phyloP scores from a whole-genome alignment of 2,797 vertebrate genomes.

The Sorex maritimensis region DNA sequence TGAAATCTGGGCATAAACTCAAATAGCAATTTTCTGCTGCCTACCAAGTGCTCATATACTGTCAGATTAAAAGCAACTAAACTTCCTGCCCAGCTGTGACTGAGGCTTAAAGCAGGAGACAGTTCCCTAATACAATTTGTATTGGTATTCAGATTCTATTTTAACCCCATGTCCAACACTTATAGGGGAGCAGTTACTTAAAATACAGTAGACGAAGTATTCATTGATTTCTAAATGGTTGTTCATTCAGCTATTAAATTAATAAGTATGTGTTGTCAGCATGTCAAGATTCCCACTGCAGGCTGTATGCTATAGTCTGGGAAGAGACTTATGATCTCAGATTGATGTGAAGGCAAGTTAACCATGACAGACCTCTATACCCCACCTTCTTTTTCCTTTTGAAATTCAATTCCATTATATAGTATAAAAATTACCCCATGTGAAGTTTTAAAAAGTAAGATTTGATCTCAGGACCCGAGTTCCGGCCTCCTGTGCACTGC shows the following conservation, averaged over 20 bases:
- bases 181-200: constrained; percentile 31
- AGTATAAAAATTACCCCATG: background rate
- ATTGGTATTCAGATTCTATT: constrained; percentile 8
- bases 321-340: background rate
- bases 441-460: constrained; percentile 34
- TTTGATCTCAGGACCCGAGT: too few species aligned
- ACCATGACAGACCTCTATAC: background rate
- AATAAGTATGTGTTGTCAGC: constrained; percentile 75
- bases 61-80: constrained; percentile 19
- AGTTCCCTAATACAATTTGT: background rate
- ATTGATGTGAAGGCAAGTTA: constrained; percentile 25
- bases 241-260: constrained; percentile 82
- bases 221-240: constrained; percentile 76
- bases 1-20: background rate
- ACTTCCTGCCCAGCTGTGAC: constrained; percentile 10
- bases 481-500: too few species aligned
- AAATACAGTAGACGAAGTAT: constrained; percentile 66
- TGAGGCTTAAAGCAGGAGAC: constrained; percentile 29
- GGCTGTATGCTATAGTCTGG: background rate
- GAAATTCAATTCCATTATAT: constrained; percentile 29
- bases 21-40: constrained; percentile 28
- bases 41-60: background rate
- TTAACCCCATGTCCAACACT: constrained; percentile 40
- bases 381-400: background rate
- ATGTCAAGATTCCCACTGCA: constrained; percentile 57